phyloP scores from a whole-genome alignment of 1,140 invertebrate species.

The Drosophila ananassae region DNA sequence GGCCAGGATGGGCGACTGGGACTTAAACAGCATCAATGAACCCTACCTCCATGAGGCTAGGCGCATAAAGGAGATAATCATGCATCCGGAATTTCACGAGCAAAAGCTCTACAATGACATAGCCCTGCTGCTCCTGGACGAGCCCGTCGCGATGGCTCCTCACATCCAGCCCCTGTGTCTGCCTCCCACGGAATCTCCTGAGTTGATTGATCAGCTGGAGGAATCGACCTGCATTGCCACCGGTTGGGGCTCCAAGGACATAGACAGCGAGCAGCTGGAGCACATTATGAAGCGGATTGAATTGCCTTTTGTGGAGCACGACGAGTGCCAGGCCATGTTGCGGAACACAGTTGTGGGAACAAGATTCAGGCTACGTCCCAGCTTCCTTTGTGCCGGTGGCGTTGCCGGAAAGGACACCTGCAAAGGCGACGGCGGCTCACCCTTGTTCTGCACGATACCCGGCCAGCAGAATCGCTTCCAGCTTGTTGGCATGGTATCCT shows the following conservation, averaged over 20 bases:
- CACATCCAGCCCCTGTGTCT: slow-evolving; percentile 91
- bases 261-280: slow-evolving; percentile 85
- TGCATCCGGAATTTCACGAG: slow-evolving; percentile 85
- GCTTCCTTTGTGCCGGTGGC: slow-evolving; percentile 88
- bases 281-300: slow-evolving; percentile 86
- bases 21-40: slow-evolving; percentile 85
- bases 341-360: slow-evolving; percentile 86
- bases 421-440: slow-evolving; percentile 86
- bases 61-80: slow-evolving; percentile 85
- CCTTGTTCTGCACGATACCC: slow-evolving; percentile 87
- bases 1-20: slow-evolving; percentile 90
- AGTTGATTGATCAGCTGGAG: slow-evolving; percentile 39
- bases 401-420: slow-evolving; percentile 88
- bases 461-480: slow-evolving; percentile 84
- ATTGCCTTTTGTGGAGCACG: slow-evolving; percentile 86
- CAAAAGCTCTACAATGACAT: slow-evolving; percentile 87
- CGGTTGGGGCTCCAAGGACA: slow-evolving; percentile 88
- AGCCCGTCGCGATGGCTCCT: slow-evolving; percentile 86
- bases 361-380: slow-evolving; percentile 86
- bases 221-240: slow-evolving; percentile 85
- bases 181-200: slow-evolving; percentile 83
- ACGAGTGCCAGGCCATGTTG: slow-evolving; percentile 86
- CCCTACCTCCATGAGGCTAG: slow-evolving; percentile 88
- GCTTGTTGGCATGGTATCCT: slow-evolving; percentile 87
- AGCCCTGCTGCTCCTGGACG: slow-evolving; percentile 88